Evolutionary conservation across 2,797 vertebrate genomes (phyloP), one percentile per base, ranked within the genome.

Genomic region (Sorex maritimensis): DNA sequence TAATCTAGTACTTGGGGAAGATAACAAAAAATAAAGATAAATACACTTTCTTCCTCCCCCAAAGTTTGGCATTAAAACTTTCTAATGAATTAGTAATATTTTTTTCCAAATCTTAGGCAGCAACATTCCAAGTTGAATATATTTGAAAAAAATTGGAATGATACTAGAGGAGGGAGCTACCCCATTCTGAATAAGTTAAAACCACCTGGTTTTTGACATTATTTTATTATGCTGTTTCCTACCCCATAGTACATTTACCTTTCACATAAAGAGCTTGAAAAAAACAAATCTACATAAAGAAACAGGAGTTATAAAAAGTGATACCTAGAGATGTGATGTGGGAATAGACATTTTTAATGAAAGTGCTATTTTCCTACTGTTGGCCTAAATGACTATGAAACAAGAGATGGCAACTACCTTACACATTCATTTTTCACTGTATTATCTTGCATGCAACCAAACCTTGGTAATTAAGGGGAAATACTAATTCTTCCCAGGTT

Each of bases 61-160:
- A 96, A 97, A 98, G 98, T 98, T 98, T 98, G 98, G 98, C 98
- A 98, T 98, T 98, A 98, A 98, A 98, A 98, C 98, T 98, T 98
- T 98, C 98, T 97, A 98, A 98, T 98, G 97, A 97, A 96, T 96
- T 68, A 97, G 97, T 98, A 98, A 97, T 97, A 94, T 83, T 98
- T 96, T 77, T 98, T 98, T 98, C 91, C 96, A 98, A 98, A 98
- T 96, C 97, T 97, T 96, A 98, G 98, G 98, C 98, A 98, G 98
- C 98, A 97, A 96, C 94, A 97, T 98, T 97, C 95, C 95, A 98
- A 96, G 94, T 95, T 96, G 67, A 96, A 93, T 96, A 88, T 93
- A 28, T 96, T 95, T 97, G 95, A 96, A 97, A 97, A 88, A 30
- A 38, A 95, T 92, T 89, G 96, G 79, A 95, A 97, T 94, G 84